These are phyloP conservation scores for Atta cephalotes DNA, from an alignment of 1,140 invertebrate genomes.

Conservation along the genomic window DNA sequence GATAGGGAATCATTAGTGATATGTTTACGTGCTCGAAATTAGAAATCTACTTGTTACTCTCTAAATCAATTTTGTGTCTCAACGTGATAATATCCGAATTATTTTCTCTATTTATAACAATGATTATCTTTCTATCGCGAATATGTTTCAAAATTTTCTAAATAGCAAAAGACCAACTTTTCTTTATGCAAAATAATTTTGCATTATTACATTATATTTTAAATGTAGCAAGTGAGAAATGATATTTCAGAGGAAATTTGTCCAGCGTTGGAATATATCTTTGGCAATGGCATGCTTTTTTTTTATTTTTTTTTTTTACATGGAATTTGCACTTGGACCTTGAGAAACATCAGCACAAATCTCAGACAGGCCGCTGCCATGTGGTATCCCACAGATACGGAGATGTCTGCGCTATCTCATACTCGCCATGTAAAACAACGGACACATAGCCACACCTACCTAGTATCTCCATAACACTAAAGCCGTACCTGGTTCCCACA, in stretches of 20 bases:
- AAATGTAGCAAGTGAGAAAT: conserved; percentile 34
- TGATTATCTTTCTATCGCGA: background rate
- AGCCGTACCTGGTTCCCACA: conserved; percentile 85
- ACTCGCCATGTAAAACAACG: conserved; percentile 25
- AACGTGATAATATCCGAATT: background rate
- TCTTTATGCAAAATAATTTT: conserved; percentile 84
- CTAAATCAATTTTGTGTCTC: background rate
- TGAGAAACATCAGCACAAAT: background rate
- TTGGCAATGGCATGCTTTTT: conserved; percentile 23
- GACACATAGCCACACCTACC: conserved; percentile 56
- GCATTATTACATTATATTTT: conserved; percentile 44
- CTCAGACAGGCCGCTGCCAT: conserved; percentile 1
- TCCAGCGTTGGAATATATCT: background rate
- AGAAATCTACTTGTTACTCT: conserved; percentile 74
- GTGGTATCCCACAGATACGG: conserved; percentile 26
- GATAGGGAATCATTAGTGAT: conserved; percentile 67
- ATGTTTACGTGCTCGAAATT: conserved; percentile 85
- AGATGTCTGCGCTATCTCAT: conserved; percentile 40
- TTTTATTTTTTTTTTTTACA: background rate
- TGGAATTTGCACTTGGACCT: conserved; percentile 31
- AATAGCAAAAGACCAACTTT: conserved; percentile 77
- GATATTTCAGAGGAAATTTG: conserved; percentile 43
- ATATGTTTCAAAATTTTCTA: background rate
- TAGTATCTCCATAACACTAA: conserved; percentile 70
- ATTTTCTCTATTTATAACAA: background rate